These are phyloP conservation scores for Cheilosia soror DNA, from an alignment of 2,888 invertebrate genomes.

Conservation along the genomic window DNA sequence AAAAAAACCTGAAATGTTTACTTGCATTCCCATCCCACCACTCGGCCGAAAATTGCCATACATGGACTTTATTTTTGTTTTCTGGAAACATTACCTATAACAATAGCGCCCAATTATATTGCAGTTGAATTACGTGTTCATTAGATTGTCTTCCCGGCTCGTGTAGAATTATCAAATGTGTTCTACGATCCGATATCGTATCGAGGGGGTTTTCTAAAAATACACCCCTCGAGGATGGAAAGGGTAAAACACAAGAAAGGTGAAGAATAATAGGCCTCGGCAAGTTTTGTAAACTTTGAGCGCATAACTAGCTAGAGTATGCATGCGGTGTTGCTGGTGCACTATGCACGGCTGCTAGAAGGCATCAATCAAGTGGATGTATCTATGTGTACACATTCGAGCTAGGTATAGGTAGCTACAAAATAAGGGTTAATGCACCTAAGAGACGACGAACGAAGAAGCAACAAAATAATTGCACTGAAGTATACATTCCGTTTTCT, in stretches of 20 bases:
- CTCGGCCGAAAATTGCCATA: conserved; percentile 12
- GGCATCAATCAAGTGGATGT: conserved; percentile 67
- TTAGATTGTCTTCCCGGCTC: conserved; percentile 4
- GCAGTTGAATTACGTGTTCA: conserved; percentile 33
- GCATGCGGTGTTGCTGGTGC: conserved; percentile 14
- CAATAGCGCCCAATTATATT: conserved; percentile 2
- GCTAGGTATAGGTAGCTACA: conserved; percentile 20
- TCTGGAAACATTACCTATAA: conserved; percentile 16
- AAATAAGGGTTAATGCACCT: conserved; percentile 69
- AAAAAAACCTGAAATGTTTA: background rate
- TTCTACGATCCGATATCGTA: conserved; percentile 27
- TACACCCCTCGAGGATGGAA: background rate
- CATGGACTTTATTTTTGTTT: conserved; percentile 1
- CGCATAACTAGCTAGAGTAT: background rate
- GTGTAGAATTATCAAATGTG: conserved; percentile 10
- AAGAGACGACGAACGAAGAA: conserved; percentile 21
- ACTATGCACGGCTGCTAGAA: conserved; percentile 65
- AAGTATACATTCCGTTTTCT: conserved; percentile 50
- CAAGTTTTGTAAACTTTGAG: conserved; percentile 52
- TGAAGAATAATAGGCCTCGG: conserved; percentile 42
- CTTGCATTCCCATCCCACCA: background rate
- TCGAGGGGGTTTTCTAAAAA: conserved; percentile 31
- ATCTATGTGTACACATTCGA: conserved; percentile 37
- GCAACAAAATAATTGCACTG: conserved; percentile 67
- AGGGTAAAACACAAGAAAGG: background rate